These are phyloP conservation scores for Pterostichus niger DNA, from an alignment of 2,888 invertebrate genomes.

Conservation along the genomic window DNA sequence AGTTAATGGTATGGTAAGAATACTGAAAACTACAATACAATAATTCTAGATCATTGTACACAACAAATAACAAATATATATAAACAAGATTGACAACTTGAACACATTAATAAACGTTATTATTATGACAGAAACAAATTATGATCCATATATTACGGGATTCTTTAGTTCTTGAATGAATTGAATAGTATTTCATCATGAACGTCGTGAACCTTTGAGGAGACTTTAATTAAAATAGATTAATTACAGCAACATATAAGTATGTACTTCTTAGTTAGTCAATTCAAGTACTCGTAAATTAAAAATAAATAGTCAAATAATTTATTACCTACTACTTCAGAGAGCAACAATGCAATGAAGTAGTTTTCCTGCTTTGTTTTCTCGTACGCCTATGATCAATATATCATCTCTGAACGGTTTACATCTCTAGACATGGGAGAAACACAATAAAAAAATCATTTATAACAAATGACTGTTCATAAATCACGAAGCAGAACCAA, in stretches of 20 bases:
- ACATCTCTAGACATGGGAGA: constrained; percentile 26
- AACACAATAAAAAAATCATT: constrained; percentile 24
- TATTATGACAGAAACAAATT: constrained; percentile 20
- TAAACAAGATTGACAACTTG: background rate
- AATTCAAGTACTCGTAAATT: no score
- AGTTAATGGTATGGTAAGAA: background rate
- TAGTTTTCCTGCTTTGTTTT: background rate
- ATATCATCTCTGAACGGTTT: background rate
- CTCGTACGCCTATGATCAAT: constrained; percentile 16
- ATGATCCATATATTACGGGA: background rate
- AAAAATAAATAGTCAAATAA: no score
- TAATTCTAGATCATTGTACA: background rate
- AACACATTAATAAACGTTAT: constrained; percentile 3
- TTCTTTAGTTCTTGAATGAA: background rate
- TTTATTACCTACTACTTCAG: no score
- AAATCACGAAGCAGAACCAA: constrained; percentile 44
- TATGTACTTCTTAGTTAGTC: no score
- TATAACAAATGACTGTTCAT: constrained; percentile 52
- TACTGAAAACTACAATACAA: background rate
- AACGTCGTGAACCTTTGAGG: background rate
- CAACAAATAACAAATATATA: background rate
- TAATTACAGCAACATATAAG: no score
- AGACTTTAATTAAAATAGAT: no score
- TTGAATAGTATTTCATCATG: background rate
- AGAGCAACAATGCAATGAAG: no score